These are phyloP conservation scores for Anableps anableps DNA, from an alignment of 2,797 vertebrate species.

Conservation along the genomic window DNA sequence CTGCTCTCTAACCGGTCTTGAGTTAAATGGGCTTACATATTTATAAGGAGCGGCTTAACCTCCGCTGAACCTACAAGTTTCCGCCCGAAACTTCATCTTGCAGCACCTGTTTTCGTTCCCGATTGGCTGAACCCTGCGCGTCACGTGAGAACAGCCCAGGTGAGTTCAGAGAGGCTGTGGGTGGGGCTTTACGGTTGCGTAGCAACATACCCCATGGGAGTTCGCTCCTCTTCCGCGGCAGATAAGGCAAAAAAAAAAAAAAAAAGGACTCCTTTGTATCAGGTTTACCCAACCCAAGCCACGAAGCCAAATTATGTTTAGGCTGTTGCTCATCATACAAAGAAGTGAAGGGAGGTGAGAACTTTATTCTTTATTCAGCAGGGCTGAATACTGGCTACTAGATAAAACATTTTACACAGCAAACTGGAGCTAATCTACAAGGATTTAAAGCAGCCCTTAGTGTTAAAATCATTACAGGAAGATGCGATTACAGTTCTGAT, in stretches of 20 bases:
- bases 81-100: slow-evolving; percentile 78
- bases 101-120: slow-evolving; percentile 74
- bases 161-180: slow-evolving; percentile 51
- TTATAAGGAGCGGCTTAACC: slow-evolving; percentile 57
- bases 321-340: slow-evolving; percentile 7
- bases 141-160: slow-evolving; percentile 73
- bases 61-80: slow-evolving; percentile 70
- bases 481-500: slow-evolving; percentile 4
- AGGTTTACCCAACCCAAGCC: slow-evolving; percentile 59
- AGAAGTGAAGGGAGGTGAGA: slow-evolving; percentile 17
- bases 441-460: background rate
- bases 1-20: background rate
- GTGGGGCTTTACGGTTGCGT: slow-evolving; percentile 62
- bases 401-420: background rate
- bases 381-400: background rate
- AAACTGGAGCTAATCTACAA: background rate
- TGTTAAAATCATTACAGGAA: background rate
- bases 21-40: slow-evolving; percentile 32
- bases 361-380: slow-evolving; percentile 2
- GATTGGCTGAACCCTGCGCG: slow-evolving; percentile 68
- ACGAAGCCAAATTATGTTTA: slow-evolving; percentile 32
- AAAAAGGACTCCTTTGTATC: slow-evolving; percentile 52
- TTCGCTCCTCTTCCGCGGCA: slow-evolving; percentile 40
- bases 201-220: slow-evolving; percentile 66
- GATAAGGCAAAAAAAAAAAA: slow-evolving; percentile 22